Evolutionary conservation across 2,113 vertebrate genomes (phyloP), one percentile per base, ranked within the genome.

Genomic region (Climacteris rufus): DNA sequence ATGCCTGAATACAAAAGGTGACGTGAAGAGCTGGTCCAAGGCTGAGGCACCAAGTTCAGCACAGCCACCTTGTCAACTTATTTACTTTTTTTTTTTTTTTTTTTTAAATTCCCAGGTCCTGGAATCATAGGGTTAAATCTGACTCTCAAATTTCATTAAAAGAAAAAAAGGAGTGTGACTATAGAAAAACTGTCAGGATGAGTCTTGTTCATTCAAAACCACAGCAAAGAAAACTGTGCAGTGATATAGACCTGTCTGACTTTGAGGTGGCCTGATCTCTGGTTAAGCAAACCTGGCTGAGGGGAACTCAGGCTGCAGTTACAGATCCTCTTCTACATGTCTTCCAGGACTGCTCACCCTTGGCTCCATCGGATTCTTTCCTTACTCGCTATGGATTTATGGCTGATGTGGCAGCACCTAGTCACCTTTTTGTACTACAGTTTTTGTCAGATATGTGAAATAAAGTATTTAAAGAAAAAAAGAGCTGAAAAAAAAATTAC

Each of bases 311-410:
- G 47, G 27, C 5, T 83, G 47, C 13, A 75, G 20, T 57, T 85
- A 27, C 16, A 77, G 27, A 5, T 33, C 28, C 22, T 52, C 18
- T 69, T 39, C 71, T 74, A 42, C 9, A 11, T 47, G 4, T 16
- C 4, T 92, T 85, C 47, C 47, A 66, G 64, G n/a, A 49, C 24
- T 22, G 15, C 24, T 87, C n/a, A n/a, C 5, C 17, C 24, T 57
- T 57, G 27, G 16, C 60, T 74, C 18, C 10, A 40, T 7, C 3
- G 17, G 3, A 19, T 65, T 33, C 33, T 83, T 15, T 81, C 27
- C 47, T 7, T 10, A 22, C 1, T 77, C 30, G 28, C 2, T 5
- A 10, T 8, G 25, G 8, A 1, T 0, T 66, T 82, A 53, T 1
- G 1, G 25, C 15, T 47, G n/a, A 35, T 65, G 14, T 53, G 37